Conservation (phyloP, 1,140 invertebrate genomes). For the Aphaenogaster rudis region DNA sequence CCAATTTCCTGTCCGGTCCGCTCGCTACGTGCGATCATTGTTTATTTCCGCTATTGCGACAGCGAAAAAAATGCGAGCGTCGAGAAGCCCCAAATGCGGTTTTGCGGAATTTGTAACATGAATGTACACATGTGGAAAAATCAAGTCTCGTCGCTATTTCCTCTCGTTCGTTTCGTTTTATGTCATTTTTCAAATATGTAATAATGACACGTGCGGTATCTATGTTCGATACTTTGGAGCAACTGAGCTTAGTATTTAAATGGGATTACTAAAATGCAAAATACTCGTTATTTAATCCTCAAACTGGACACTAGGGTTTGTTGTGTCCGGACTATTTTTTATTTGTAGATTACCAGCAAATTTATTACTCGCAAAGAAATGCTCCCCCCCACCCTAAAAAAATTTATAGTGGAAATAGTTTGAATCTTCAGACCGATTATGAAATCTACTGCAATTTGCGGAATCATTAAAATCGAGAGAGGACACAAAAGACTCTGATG, state of each 20-base stretch:
- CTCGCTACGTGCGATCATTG: conserved; percentile 42
- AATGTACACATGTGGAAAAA: conserved; percentile 24
- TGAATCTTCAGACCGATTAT: no score
- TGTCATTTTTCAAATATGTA: conserved; percentile 9
- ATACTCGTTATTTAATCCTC: not conserved
- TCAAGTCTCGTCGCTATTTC: conserved; percentile 29
- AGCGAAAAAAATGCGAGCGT: conserved; percentile 24
- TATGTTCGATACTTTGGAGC: no score
- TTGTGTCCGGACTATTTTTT: no score
- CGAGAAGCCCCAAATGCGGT: conserved; percentile 7
- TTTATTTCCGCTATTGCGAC: conserved; percentile 49
- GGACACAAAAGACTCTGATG: no score
- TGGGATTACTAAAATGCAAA: conserved; percentile 17
- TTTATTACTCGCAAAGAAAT: no score
- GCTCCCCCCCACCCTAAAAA: no score
- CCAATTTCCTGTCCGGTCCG: conserved; percentile 34
- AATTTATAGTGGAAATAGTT: no score
- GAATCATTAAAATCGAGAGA: no score
- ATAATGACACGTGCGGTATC: conserved; percentile 31
- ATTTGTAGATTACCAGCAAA: no score
- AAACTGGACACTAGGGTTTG: no score
- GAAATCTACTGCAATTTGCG: no score
- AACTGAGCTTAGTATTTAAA: conserved; percentile 12
- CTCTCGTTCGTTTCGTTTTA: not conserved
- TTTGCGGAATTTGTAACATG: conserved; percentile 38